Base-by-base conservation (phyloP, 2,888 invertebrate genomes). In the Drosophila kanekoi region DNA sequence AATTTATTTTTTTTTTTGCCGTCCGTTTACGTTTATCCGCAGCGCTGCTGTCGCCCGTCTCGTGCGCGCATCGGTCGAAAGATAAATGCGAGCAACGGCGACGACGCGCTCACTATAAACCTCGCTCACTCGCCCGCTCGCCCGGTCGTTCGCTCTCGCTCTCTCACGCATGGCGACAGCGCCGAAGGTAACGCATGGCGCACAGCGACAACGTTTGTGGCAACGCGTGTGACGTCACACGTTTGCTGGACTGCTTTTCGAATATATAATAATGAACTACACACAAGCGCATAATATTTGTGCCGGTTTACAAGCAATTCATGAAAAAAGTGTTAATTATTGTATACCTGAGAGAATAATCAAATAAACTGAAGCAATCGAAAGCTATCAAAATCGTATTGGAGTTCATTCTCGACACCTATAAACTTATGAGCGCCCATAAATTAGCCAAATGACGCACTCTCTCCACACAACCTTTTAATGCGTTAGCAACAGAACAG, bases 21-120 rank as follows among this genome's bases (percentile, higher is more conserved):
- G 16, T 60, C 37, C 35, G 57, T 63, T 71, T 58, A 70, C 45
- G 52, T 72, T 66, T 69, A 40, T 58, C 57, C 76, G 78, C 66
- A 63, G 72, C 69, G 63, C 66, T 61, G 44, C 58, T 45, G 67
- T 59, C 33, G 66, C 67, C 28, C 66, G 84, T 69, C 79, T 67
- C 51, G 47, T 66, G 49, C 79, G 74, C 79, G 79, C 72, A 62
- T 63, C 75, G 64, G 62, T 69, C 79, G 77, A 77, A 72, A 66
- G 59, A 58, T 65, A 79, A 82, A 85, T 82, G 82, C 70, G 69
- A 69, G 64, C 51, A 70, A 44, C 60, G 61, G 38, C 67, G 72
- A 35, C 76, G 75, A 60, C 57, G 71, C 75, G 67, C 75, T 67
- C 64, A 45, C 57, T 76, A 48, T 65, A 76, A 72, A 53, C 35